phyloP scores from a whole-genome alignment of 2,113 vertebrate genomes.

The Crotalus viridis region DNA sequence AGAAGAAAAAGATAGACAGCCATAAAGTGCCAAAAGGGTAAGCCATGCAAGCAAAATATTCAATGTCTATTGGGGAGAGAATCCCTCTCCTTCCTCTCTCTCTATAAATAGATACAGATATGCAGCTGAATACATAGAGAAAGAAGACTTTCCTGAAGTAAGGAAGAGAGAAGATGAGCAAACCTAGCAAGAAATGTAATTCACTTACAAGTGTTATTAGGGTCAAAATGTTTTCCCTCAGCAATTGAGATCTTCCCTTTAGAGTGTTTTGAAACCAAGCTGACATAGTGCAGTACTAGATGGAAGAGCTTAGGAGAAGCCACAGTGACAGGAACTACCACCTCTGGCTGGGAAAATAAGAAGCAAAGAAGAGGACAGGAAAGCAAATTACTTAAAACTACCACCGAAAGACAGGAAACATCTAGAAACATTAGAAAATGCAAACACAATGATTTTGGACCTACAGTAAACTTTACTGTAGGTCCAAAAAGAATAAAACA shows the following conservation, averaged over 20 bases:
- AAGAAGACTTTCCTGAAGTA: constrained; percentile 22
- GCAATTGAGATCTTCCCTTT: constrained; percentile 78
- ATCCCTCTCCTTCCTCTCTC: not conserved
- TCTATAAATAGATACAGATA: not conserved
- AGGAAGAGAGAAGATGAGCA: constrained; percentile 48
- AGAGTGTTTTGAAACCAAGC: constrained; percentile 68
- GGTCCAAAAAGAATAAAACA: constrained; percentile 23
- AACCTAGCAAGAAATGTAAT: constrained; percentile 63
- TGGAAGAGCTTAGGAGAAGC: constrained; percentile 79
- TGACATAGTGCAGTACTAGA: constrained; percentile 78
- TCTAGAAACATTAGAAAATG: constrained; percentile 49
- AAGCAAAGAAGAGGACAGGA: constrained; percentile 69
- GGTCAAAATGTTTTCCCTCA: constrained; percentile 76
- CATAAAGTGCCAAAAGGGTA: constrained; percentile 44
- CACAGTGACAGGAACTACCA: constrained; percentile 76
- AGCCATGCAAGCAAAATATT: constrained; percentile 48
- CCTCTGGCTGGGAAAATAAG: constrained; percentile 81
- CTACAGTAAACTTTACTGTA: constrained; percentile 17
- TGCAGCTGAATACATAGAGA: not conserved
- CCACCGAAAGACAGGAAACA: constrained; percentile 46
- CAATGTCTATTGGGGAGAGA: constrained; percentile 39
- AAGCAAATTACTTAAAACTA: constrained; percentile 57
- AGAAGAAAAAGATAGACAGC: constrained; percentile 46
- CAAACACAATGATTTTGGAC: constrained; percentile 19
- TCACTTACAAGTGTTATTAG: constrained; percentile 85